Evolutionary conservation across 2,888 invertebrate genomes (phyloP).

Genomic region (Malacosoma neustria): DNA sequence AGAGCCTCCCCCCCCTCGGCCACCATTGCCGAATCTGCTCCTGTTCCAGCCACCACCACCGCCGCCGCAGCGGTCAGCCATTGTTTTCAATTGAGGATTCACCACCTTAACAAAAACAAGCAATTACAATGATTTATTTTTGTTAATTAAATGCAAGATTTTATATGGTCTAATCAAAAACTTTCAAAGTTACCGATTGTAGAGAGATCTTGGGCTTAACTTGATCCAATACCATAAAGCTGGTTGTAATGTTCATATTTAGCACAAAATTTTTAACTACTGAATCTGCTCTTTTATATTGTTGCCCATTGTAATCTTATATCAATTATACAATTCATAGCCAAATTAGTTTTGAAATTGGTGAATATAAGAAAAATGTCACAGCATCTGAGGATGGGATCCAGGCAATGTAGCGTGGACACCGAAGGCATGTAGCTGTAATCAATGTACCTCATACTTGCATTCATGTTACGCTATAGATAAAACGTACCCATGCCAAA

Average conservation of each 20-base stretch:
- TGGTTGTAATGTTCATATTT: background rate
- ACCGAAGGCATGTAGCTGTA: slow-evolving; percentile 86
- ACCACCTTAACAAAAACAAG: slow-evolving; percentile 75
- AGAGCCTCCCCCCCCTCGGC: slow-evolving; percentile 66
- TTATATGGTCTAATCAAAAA: background rate
- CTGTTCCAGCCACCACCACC: slow-evolving; percentile 76
- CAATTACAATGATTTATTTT: background rate
- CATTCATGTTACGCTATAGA: slow-evolving; percentile 82
- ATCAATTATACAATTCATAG: too few species aligned
- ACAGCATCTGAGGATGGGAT: slow-evolving; percentile 84
- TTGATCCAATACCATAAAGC: too few species aligned
- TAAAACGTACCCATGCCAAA: slow-evolving; percentile 83
- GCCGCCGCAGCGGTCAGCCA: slow-evolving; percentile 81
- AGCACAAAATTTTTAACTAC: too few species aligned
- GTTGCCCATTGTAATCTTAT: too few species aligned
- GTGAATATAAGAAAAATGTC: slow-evolving; percentile 37
- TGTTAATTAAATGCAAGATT: background rate
- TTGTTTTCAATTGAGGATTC: slow-evolving; percentile 88
- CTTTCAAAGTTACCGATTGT: too few species aligned
- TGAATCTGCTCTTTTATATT: too few species aligned
- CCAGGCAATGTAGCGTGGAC: slow-evolving; percentile 81
- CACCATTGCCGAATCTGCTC: slow-evolving; percentile 59
- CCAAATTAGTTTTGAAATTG: too few species aligned
- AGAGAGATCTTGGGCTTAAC: too few species aligned
- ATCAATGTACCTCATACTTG: slow-evolving; percentile 81